These are phyloP conservation scores for Erebia ligea DNA, from an alignment of 2,888 invertebrate genomes.

Conservation along the genomic window DNA sequence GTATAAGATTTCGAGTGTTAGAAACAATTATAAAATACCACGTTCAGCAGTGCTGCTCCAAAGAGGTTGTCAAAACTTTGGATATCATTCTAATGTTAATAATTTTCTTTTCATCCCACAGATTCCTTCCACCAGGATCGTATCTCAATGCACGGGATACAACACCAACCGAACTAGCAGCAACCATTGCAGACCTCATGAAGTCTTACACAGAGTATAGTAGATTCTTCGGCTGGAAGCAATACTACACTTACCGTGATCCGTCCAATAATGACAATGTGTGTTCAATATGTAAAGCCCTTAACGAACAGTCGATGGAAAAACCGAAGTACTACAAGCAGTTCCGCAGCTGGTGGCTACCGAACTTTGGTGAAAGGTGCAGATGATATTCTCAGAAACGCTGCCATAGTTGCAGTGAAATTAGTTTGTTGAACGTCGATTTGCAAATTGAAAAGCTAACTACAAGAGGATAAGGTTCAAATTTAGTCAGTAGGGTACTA, in stretches of 20 bases:
- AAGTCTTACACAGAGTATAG: conserved; percentile 52
- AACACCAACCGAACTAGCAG: conserved; percentile 51
- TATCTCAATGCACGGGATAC: conserved; percentile 59
- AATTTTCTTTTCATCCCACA: conserved; percentile 45
- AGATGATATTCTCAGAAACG: conserved; percentile 26
- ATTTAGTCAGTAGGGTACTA: neutral
- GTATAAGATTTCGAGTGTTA: too few relatives aligned
- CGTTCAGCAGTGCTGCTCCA: too few relatives aligned
- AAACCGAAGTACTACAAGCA: conserved; percentile 49
- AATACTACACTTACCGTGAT: conserved; percentile 53
- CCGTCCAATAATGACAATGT: conserved; percentile 53
- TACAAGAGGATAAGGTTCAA: conserved; percentile 2
- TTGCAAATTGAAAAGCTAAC: conserved; percentile 13
- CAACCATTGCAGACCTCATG: conserved; percentile 54
- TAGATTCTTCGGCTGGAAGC: conserved; percentile 62
- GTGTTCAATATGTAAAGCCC: conserved; percentile 60
- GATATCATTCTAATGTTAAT: too few relatives aligned
- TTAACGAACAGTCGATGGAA: conserved; percentile 53
- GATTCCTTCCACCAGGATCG: conserved; percentile 71
- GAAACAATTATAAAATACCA: too few relatives aligned
- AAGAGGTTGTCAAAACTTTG: too few relatives aligned
- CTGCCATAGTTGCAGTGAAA: conserved; percentile 3
- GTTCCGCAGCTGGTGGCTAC: conserved; percentile 67
- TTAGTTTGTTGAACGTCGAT: conserved; percentile 9
- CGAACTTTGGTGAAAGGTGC: conserved; percentile 47